phyloP scores from a whole-genome alignment of 2,113 vertebrate species.

The Eolophus roseicapilla region DNA sequence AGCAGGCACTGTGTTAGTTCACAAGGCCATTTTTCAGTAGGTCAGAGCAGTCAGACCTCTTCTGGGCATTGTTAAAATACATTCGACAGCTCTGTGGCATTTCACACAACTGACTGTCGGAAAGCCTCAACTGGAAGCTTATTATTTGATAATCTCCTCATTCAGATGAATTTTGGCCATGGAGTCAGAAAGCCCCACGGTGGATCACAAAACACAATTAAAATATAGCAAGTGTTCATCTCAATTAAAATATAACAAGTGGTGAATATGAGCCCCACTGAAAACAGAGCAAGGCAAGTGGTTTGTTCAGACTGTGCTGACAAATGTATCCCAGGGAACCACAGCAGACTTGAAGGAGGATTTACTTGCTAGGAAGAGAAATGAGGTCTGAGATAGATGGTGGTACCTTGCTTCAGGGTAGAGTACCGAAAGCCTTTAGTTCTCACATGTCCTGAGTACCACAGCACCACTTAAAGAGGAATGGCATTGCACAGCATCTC shows the following conservation, averaged over 20 bases:
- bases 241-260: neutral
- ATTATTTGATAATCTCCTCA: neutral
- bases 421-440: neutral
- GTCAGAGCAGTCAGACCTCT: slow-evolving; percentile 30
- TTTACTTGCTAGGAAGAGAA: neutral
- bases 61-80: slow-evolving; percentile 27
- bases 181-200: neutral
- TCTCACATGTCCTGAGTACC: neutral
- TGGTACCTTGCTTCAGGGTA: neutral
- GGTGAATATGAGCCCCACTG: neutral
- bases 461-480: neutral
- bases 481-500: neutral
- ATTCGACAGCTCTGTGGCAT: neutral
- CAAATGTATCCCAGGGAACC: neutral
- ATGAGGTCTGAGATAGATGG: neutral
- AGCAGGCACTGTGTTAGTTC: slow-evolving; percentile 1
- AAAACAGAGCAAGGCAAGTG: neutral
- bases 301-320: neutral
- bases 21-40: slow-evolving; percentile 15
- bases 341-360: neutral
- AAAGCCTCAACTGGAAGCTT: neutral
- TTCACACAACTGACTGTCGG: neutral
- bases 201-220: neutral
- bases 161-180: neutral
- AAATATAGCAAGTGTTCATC: neutral